phyloP scores from a whole-genome alignment of 2,888 invertebrate species.

The Plebejus argus region DNA sequence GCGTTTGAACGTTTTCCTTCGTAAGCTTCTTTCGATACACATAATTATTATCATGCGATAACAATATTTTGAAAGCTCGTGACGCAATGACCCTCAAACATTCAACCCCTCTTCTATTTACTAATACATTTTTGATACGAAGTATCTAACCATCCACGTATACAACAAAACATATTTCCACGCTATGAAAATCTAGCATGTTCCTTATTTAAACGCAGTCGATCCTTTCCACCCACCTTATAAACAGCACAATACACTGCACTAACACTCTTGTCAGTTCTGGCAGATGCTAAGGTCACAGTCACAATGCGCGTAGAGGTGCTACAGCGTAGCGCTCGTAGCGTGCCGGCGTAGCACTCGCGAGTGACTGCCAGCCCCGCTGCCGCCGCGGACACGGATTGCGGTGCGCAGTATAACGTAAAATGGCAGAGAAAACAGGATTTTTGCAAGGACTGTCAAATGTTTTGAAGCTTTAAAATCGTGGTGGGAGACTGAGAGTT shows the following conservation, averaged over 20 bases:
- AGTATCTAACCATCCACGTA: neutral
- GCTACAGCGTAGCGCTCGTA: slow-evolving; percentile 58
- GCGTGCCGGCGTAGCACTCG: slow-evolving; percentile 68
- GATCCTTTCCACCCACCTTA: slow-evolving; percentile 62
- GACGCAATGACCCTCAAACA: slow-evolving; percentile 64
- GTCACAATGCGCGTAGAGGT: slow-evolving; percentile 56
- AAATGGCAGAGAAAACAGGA: slow-evolving; percentile 47
- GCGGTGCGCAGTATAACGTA: slow-evolving; percentile 55
- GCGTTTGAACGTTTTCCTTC: neutral
- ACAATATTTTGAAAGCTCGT: slow-evolving; percentile 45
- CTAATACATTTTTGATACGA: neutral
- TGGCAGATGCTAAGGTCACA: slow-evolving; percentile 45
- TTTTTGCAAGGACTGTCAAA: neutral
- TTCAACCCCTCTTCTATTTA: slow-evolving; percentile 51
- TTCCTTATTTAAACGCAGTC: slow-evolving; percentile 61
- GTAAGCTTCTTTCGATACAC: neutral
- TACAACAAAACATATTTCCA: neutral
- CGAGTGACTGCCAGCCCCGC: slow-evolving; percentile 64
- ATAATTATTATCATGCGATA: neutral
- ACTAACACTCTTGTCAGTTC: slow-evolving; percentile 48
- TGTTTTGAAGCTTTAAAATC: neutral
- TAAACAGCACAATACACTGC: slow-evolving; percentile 48
- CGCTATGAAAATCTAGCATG: neutral
- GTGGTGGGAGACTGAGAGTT: too few relatives aligned
- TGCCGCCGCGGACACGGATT: slow-evolving; percentile 65